Evolutionary conservation across 2,113 vertebrate genomes (phyloP), one percentile per base, ranked within the genome.

Genomic region (Sapayoa aenigma): DNA sequence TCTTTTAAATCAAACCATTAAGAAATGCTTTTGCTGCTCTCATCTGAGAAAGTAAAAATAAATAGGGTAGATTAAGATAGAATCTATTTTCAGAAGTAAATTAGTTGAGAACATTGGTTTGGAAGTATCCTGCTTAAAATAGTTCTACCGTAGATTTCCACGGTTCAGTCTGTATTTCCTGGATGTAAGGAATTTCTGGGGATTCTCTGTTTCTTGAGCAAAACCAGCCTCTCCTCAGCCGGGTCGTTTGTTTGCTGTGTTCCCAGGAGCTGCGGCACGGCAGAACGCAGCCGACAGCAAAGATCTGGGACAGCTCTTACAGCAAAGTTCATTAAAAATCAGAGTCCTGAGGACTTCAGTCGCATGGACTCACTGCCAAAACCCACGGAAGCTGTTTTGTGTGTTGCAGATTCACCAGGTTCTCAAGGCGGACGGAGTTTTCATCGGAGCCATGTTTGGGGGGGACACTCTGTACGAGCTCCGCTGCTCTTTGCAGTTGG

Each of bases 401-500:
- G 35, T 87, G 24, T 63, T 95, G 56, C 92, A 99, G 99, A 99
- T 99, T 94, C 98, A 98, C 50, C 98, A 97, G 14, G 98, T 99
- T 47, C 98, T 99, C 89, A 99, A 99, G 97, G 98, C 99, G 0
- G 98, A 99, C 59, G 99, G 99, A 4, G 99, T 98, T 7, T 99
- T 99, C 93, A 98, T 99, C 50, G 99, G 99, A 7, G 99, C 99
- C 3, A 98, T 99, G 99, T 97, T 98, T n/a, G 99, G 99, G 9
- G 99, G 99, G 1, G 99, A 99, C 76, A 99, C 99, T 0, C 98
- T 99, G 13, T 99, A 98, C 50, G 99, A 99, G 96, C 98, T 99
- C 86, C 98, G 99, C n/a, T 99, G 99, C 91, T 99, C 99, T 1
- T 97, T 99, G 80, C 99, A 99, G 96, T 97, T 99, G 49, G 99